A percentile compares a stretch with the other conserved stretches of the same genome.
phyloP scores from a whole-genome alignment of 2,113 vertebrate genomes.

The Naja naja region DNA sequence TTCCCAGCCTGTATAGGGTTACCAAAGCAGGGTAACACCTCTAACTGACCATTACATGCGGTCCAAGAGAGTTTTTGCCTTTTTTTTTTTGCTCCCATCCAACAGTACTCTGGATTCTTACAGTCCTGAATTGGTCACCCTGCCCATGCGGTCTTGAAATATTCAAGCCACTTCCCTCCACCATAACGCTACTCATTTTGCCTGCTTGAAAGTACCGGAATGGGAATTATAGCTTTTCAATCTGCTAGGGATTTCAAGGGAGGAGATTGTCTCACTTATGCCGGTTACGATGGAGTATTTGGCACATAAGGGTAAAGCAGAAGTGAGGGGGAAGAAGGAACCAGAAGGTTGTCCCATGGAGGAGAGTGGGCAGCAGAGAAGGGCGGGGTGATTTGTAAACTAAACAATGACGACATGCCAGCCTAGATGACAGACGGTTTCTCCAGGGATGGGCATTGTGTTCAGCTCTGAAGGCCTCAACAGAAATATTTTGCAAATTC shows the following conservation, averaged over 20 bases:
- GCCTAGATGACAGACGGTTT: slow-evolving; percentile 4
- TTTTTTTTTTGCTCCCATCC: not conserved
- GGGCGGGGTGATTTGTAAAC: not conserved
- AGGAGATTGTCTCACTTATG: not conserved
- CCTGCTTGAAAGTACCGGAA: not conserved
- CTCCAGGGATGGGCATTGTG: not conserved
- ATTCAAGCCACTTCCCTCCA: not conserved
- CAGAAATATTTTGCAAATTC: slow-evolving; percentile 1
- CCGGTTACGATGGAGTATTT: not conserved
- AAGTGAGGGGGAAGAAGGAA: slow-evolving; percentile 17
- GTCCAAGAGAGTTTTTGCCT: not conserved
- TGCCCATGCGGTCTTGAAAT: not conserved
- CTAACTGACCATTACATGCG: not conserved
- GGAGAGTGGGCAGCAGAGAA: not conserved
- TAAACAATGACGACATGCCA: slow-evolving; percentile 16
- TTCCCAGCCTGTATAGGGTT: not conserved
- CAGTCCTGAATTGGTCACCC: too few relatives aligned
- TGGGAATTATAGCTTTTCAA: not conserved
- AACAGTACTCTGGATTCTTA: not conserved
- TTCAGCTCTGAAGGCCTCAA: not conserved
- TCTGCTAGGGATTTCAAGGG: not conserved
- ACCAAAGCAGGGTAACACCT: not conserved
- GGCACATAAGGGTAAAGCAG: slow-evolving; percentile 2
- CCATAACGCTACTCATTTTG: not conserved
- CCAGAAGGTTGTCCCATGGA: slow-evolving; percentile 12